Base-by-base conservation (phyloP, 2,888 invertebrate genomes). In the Periphyllus acericola region DNA sequence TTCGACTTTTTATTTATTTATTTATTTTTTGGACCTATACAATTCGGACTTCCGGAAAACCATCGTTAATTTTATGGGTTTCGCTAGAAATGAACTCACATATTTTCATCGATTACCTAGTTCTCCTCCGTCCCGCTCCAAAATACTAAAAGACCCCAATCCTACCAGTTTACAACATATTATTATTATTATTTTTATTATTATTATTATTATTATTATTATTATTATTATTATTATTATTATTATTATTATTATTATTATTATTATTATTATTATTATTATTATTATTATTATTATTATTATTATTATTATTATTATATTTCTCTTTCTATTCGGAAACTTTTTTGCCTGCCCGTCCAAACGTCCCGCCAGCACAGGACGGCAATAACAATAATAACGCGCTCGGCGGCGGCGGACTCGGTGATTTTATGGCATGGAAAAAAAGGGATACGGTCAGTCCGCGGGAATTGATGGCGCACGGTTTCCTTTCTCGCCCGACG, bases 381-480 rank as follows among this genome's bases (percentile, higher is more conserved):
- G 36, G 80, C 86, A 87, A 87, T 87, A 87, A 87, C 80, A 87
- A 87, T 87, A 87, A 87, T 87, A 87, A 81, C 80, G 86, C 86
- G 80, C 60, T 86, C 80, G 40, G 5, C 78, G 83, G 75, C 76
- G 66, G 86, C 60, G 60, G 80, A 87, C 80, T 81, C 79, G 80
- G 86, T 80, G 86, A 87, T 87, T 87, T 87, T 87, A 87, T 80
- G 86, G 86, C 86, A 87, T 32, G 86, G 86, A 86, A 86, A 86
- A 86, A 87, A 87, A 80, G 85, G 79, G 86, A 86, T 80, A 87
- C 74, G 86, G 86, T 87, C 86, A 80, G 86, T 87, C 72, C 74
- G 46, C 66, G 80, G 83, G 80, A 87, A 87, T 87, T 87, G 86
- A 87, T 87, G 86, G 86, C 86, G 72, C 80, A 60, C 86, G 86